Evolutionary conservation across 1,140 invertebrate species (phyloP).

Genomic region (Akabosia matsudoensis): DNA sequence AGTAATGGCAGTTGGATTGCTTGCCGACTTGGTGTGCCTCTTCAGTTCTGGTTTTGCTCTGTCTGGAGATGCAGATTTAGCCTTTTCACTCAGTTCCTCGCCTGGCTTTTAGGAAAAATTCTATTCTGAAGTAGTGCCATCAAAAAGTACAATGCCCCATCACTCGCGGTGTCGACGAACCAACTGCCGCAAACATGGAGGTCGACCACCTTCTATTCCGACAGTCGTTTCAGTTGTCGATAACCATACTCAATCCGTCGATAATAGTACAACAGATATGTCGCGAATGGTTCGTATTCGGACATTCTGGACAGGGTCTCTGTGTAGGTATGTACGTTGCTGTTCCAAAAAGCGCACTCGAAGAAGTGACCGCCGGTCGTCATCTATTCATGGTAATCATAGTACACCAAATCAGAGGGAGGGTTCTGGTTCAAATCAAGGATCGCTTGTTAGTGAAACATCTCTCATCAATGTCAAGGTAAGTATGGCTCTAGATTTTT

Average conservation of each 20-base stretch:
- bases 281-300: neutral
- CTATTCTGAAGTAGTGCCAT: neutral
- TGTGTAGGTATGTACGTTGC: neutral
- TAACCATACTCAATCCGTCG: neutral
- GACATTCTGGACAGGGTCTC: neutral
- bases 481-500: neutral
- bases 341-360: neutral
- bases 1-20: too few species aligned
- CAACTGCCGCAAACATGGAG: neutral
- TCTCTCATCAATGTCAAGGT: conserved; percentile 39
- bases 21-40: too few species aligned
- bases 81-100: too few species aligned
- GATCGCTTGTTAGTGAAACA: conserved; percentile 38
- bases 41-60: neutral
- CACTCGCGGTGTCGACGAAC: neutral
- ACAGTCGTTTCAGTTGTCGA: neutral
- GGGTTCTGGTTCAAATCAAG: conserved; percentile 40
- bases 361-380: neutral
- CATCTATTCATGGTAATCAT: neutral
- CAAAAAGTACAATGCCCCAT: conserved; percentile 17
- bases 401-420: conserved; percentile 22
- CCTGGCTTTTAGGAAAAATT: too few species aligned
- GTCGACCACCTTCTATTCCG: neutral
- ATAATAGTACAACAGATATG: neutral
- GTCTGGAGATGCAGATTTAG: neutral